These are phyloP conservation scores for Mamestra configurata DNA, from an alignment of 1,140 invertebrate species.

Conservation along the genomic window DNA sequence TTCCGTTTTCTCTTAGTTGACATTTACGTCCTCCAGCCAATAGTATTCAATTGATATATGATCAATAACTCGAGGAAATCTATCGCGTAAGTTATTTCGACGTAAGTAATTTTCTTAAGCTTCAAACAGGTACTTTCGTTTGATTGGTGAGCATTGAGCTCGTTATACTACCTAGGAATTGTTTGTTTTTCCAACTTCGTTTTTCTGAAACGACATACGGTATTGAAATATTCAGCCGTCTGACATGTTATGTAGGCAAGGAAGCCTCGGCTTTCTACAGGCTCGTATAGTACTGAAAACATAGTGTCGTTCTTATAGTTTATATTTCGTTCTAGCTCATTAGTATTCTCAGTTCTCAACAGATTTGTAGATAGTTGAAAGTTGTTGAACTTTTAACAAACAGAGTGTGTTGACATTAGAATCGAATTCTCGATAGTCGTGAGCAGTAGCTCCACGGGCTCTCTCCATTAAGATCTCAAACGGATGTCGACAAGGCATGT, in stretches of 20 bases:
- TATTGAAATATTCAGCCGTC: not conserved
- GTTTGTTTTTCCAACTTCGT: not conserved
- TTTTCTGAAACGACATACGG: not conserved
- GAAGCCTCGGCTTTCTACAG: not conserved
- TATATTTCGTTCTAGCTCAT: not conserved
- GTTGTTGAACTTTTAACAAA: constrained; percentile 49
- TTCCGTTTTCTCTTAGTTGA: constrained; percentile 35
- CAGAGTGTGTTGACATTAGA: constrained; percentile 47
- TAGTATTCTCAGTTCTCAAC: not conserved
- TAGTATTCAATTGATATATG: constrained; percentile 36
- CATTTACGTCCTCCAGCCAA: constrained; percentile 28
- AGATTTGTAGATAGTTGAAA: constrained; percentile 29
- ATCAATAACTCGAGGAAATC: constrained; percentile 7
- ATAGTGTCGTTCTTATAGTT: not conserved
- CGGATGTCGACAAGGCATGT: constrained; percentile 49
- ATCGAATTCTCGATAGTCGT: constrained; percentile 46
- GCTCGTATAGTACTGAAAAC: not conserved
- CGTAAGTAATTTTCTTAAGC: not conserved
- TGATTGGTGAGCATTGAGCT: not conserved
- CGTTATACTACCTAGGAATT: not conserved
- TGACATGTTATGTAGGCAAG: not conserved
- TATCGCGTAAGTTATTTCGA: not conserved
- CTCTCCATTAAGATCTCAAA: constrained; percentile 50
- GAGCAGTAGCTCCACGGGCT: constrained; percentile 47
- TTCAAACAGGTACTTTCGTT: not conserved